Percentiles rank a stretch among this genome's conserved stretches.
phyloP scores from a whole-genome alignment of 2,797 vertebrate genomes.

The Triplophysa yarkandensis region DNA sequence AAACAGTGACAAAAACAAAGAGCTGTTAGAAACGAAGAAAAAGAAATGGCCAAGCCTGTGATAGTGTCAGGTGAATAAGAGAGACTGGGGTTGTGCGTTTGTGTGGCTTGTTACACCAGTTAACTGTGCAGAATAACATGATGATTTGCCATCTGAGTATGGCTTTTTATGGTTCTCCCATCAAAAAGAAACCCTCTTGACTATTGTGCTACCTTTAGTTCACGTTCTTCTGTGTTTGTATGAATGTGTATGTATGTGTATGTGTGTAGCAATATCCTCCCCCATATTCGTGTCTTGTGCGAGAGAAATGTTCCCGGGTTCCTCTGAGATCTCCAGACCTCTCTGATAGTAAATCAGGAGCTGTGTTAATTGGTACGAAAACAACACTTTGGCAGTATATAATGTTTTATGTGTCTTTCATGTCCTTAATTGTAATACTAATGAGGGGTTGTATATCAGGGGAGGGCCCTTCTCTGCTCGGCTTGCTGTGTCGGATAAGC shows the following conservation, averaged over 20 bases:
- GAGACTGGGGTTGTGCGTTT: slow-evolving; percentile 31
- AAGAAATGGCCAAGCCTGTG: slow-evolving; percentile 5
- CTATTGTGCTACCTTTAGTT: slow-evolving; percentile 39
- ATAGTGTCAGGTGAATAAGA: slow-evolving; percentile 35
- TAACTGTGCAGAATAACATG: slow-evolving; percentile 60
- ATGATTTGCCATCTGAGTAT: slow-evolving; percentile 57
- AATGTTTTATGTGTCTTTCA: slow-evolving; percentile 99
- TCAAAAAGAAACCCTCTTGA: slow-evolving; percentile 45
- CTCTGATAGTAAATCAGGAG: slow-evolving; percentile 91
- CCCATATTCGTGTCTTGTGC: slow-evolving; percentile 36
- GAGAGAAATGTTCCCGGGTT: slow-evolving; percentile 38
- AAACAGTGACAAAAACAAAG: slow-evolving; percentile 47
- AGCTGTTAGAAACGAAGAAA: slow-evolving; percentile 22
- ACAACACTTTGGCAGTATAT: slow-evolving; percentile 99
- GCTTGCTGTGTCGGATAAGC: slow-evolving; percentile 82
- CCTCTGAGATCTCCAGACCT: slow-evolving; percentile 84
- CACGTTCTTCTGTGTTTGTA: slow-evolving; percentile 31
- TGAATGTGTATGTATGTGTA: slow-evolving; percentile 11
- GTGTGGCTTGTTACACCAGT: slow-evolving; percentile 54
- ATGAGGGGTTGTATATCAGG: slow-evolving; percentile 93
- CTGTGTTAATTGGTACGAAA: slow-evolving; percentile 99
- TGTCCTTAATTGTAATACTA: slow-evolving; percentile 98
- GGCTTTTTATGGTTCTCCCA: slow-evolving; percentile 70
- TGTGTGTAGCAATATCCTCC: slow-evolving; percentile 12
- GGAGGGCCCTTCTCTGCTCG: slow-evolving; percentile 65